A percentile compares a stretch with the other conserved stretches of the same genome.
Conservation (phyloP, 2,888 invertebrate species). For the Frankliniella fusca region DNA sequence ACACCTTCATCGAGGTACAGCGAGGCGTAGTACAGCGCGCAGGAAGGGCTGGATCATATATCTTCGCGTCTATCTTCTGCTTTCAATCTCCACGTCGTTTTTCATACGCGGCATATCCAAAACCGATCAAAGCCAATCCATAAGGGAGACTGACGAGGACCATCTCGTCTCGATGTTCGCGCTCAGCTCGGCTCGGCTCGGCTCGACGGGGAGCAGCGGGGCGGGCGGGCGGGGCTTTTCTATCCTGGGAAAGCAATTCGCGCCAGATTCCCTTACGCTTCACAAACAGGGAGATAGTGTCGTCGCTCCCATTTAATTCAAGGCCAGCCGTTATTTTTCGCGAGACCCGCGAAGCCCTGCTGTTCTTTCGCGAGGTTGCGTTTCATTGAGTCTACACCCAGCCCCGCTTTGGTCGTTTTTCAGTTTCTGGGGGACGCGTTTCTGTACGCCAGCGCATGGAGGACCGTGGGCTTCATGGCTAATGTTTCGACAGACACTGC, state of each 20-base stretch:
- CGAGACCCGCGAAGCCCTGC: no score
- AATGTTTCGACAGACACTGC: background rate
- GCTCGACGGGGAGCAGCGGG: no score
- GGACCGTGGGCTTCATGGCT: background rate
- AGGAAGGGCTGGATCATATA: background rate
- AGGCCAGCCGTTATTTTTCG: no score
- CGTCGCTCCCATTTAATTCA: no score
- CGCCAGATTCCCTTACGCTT: no score
- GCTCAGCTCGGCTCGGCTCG: background rate
- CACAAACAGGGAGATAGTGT: no score
- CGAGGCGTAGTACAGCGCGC: background rate
- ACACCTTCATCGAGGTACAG: background rate
- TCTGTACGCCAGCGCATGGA: background rate
- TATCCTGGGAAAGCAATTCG: no score
- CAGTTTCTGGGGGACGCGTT: background rate
- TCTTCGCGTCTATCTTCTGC: background rate
- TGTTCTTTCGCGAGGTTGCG: no score
- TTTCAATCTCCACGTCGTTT: background rate
- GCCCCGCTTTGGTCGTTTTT: background rate
- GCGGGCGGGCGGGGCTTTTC: no score
- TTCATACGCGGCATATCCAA: constrained; percentile 8
- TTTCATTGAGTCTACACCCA: no score
- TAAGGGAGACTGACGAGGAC: background rate
- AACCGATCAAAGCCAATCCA: constrained; percentile 10
- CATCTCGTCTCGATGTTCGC: background rate